phyloP scores from a whole-genome alignment of 2,888 invertebrate species.

The Drosophila anceps region DNA sequence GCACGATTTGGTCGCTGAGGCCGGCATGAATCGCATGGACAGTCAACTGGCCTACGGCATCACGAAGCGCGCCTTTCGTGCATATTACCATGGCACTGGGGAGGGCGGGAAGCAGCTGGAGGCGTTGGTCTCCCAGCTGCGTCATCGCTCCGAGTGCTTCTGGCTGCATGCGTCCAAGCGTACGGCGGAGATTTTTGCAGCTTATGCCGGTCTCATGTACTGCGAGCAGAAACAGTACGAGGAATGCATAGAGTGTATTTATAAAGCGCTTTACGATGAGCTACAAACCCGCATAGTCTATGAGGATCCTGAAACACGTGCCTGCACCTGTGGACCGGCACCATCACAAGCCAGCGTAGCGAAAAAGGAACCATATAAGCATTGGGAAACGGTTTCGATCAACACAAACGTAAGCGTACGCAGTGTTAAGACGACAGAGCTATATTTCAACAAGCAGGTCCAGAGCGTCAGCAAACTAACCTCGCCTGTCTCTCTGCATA shows the following conservation, averaged over 20 bases:
- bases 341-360: not conserved
- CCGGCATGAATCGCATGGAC: slow-evolving; percentile 76
- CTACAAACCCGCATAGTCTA: slow-evolving; percentile 54
- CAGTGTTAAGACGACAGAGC: slow-evolving; percentile 34
- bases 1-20: slow-evolving; percentile 71
- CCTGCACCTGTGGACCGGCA: slow-evolving; percentile 31
- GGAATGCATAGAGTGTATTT: slow-evolving; percentile 68
- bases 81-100: slow-evolving; percentile 77
- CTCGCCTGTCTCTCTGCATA: slow-evolving; percentile 20
- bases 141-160: slow-evolving; percentile 67
- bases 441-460: slow-evolving; percentile 35
- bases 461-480: slow-evolving; percentile 7
- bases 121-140: slow-evolving; percentile 35
- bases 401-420: not conserved
- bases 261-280: slow-evolving; percentile 61
- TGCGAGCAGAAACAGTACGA: slow-evolving; percentile 66
- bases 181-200: slow-evolving; percentile 74
- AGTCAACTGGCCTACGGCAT: slow-evolving; percentile 79
- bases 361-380: accelerated
- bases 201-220: slow-evolving; percentile 70
- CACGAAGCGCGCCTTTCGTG: slow-evolving; percentile 80
- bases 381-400: not conserved
- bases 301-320: slow-evolving; percentile 12
- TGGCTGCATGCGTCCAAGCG: slow-evolving; percentile 81
- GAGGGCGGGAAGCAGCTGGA: slow-evolving; percentile 56